A percentile compares a stretch with the other conserved stretches of the same genome.
phyloP scores from a whole-genome alignment of 2,797 vertebrate genomes.

The Sylvia borin region DNA sequence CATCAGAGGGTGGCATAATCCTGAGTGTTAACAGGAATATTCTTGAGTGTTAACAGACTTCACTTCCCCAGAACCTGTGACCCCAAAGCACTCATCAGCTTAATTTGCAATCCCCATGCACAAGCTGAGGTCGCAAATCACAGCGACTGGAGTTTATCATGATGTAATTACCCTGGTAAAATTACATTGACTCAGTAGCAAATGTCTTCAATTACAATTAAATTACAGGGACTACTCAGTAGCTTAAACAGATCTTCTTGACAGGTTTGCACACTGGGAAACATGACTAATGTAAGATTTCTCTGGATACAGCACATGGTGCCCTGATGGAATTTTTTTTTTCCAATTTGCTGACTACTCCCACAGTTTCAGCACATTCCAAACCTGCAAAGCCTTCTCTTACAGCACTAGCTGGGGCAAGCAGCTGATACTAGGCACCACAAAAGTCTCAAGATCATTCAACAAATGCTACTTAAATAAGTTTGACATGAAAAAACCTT shows the following conservation, averaged over 20 bases:
- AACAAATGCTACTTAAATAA: background rate
- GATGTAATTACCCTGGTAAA: slow-evolving; percentile 68
- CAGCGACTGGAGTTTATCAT: slow-evolving; percentile 67
- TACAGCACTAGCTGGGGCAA: background rate
- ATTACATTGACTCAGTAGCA: slow-evolving; percentile 68
- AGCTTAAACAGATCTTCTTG: slow-evolving; percentile 45
- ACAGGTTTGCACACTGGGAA: slow-evolving; percentile 61
- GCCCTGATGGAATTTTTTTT: background rate
- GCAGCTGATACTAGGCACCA: background rate
- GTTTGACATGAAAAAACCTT: background rate
- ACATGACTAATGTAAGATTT: slow-evolving; percentile 50
- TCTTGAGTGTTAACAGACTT: slow-evolving; percentile 26
- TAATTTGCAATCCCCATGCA: slow-evolving; percentile 62
- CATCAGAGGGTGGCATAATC: slow-evolving; percentile 16
- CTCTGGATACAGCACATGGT: background rate
- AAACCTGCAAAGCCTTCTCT: background rate
- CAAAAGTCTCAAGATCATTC: background rate
- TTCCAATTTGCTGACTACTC: background rate
- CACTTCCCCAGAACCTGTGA: slow-evolving; percentile 48
- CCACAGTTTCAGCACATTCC: background rate
- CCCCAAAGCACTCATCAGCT: slow-evolving; percentile 36
- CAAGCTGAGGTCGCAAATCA: slow-evolving; percentile 54
- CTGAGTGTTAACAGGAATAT: slow-evolving; percentile 1
- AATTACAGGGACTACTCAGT: slow-evolving; percentile 59
- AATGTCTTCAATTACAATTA: slow-evolving; percentile 69